Percentiles rank a stretch among this genome's conserved stretches.
phyloP scores from a whole-genome alignment of 1,140 invertebrate genomes.

The Hycleus cichorii region DNA sequence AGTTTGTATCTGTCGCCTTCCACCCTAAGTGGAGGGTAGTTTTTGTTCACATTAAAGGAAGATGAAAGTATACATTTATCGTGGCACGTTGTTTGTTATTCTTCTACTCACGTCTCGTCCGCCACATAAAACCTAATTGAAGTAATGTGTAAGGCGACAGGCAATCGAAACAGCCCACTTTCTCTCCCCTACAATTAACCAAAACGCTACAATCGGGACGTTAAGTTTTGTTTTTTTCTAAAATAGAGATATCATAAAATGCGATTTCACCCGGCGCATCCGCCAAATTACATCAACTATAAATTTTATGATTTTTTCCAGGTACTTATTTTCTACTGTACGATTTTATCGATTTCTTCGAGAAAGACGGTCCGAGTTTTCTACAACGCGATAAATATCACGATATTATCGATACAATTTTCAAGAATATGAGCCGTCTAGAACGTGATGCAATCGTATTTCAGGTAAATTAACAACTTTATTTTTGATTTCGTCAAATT shows the following conservation, averaged over 20 bases:
- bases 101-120: slow-evolving; percentile 12
- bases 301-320: slow-evolving; percentile 43
- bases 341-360: slow-evolving; percentile 84
- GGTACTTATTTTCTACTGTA: slow-evolving; percentile 87
- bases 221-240: not conserved
- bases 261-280: slow-evolving; percentile 1
- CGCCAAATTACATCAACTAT: not conserved
- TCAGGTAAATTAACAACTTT: slow-evolving; percentile 54
- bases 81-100: slow-evolving; percentile 2
- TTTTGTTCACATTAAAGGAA: too few species aligned
- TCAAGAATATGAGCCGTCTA: slow-evolving; percentile 74
- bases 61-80: too few species aligned
- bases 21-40: too few species aligned
- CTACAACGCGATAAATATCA: slow-evolving; percentile 76
- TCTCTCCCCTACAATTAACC: not conserved
- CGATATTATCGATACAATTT: slow-evolving; percentile 79
- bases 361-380: slow-evolving; percentile 74
- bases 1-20: too few species aligned
- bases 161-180: slow-evolving; percentile 1
- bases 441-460: slow-evolving; percentile 85
- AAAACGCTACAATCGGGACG: not conserved
- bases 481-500: not conserved
- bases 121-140: slow-evolving; percentile 14
- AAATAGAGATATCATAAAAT: not conserved
- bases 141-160: slow-evolving; percentile 13